These are phyloP conservation scores for Macquaria ambigua DNA, from an alignment of 2,113 vertebrate genomes.

Conservation along the genomic window DNA sequence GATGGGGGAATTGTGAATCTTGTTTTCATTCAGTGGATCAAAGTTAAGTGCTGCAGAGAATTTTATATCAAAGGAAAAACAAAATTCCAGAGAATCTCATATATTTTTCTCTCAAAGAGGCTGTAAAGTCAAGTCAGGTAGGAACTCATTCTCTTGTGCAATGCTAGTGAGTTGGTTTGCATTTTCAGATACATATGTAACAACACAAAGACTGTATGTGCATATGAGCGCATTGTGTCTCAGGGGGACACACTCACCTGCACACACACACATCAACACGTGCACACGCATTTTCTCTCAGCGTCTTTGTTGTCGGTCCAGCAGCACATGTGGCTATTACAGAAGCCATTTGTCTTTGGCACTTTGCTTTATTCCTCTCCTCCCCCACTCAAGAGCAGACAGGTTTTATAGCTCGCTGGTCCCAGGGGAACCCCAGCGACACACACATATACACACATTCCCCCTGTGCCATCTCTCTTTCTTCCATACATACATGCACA, in stretches of 20 bases:
- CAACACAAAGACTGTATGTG: neutral
- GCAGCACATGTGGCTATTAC: constrained; percentile 77
- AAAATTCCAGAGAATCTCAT: neutral
- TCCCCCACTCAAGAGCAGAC: constrained; percentile 75
- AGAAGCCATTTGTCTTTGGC: constrained; percentile 80
- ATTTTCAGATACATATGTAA: constrained; percentile 11
- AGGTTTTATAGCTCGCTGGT: constrained; percentile 75
- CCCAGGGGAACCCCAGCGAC: constrained; percentile 59
- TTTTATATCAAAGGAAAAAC: neutral
- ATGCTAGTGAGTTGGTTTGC: neutral
- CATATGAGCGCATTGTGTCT: neutral
- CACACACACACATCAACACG: constrained; percentile 16
- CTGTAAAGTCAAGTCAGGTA: neutral
- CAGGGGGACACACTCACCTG: neutral
- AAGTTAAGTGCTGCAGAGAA: neutral
- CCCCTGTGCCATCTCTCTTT: constrained; percentile 32
- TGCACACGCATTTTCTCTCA: constrained; percentile 8
- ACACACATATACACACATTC: constrained; percentile 5
- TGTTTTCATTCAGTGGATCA: neutral
- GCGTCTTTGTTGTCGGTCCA: constrained; percentile 74
- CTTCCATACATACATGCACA: constrained; percentile 44
- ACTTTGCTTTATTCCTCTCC: constrained; percentile 77
- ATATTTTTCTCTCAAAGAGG: neutral
- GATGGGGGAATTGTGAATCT: neutral
- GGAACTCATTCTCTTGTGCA: neutral